phyloP scores from a whole-genome alignment of 2,797 vertebrate genomes.

The Acanthis flammea region DNA sequence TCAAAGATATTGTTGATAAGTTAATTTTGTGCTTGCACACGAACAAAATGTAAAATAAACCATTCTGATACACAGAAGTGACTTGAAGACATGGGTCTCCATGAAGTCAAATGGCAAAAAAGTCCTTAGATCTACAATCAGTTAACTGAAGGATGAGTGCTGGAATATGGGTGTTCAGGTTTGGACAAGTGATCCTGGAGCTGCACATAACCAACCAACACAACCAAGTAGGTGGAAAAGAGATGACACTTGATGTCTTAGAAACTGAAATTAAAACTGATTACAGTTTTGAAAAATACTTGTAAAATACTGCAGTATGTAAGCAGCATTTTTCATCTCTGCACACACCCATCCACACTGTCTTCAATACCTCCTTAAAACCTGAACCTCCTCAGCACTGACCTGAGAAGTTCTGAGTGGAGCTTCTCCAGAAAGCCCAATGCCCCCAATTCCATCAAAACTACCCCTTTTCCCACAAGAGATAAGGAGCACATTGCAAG shows the following conservation, averaged over 20 bases:
- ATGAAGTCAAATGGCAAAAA: neutral
- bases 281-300: neutral
- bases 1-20: neutral
- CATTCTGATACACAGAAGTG: neutral
- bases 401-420: neutral
- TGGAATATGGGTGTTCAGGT: neutral
- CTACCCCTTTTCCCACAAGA: neutral
- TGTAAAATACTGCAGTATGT: neutral
- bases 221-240: neutral
- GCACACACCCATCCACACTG: rapidly evolving
- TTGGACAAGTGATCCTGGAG: neutral
- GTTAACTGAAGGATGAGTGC: neutral
- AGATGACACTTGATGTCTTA: neutral
- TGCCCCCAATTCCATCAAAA: neutral
- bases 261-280: neutral
- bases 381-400: neutral
- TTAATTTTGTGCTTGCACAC: neutral
- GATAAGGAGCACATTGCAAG: neutral
- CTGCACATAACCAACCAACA: neutral
- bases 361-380: neutral
- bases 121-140: neutral
- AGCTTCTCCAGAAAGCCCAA: neutral
- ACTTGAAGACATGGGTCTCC: neutral
- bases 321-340: neutral
- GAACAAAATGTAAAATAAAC: neutral